A percentile compares a stretch with the other conserved stretches of the same genome.
These are phyloP conservation scores for Strigamia maritima DNA, from an alignment of 2,888 invertebrate genomes.

Conservation along the genomic window DNA sequence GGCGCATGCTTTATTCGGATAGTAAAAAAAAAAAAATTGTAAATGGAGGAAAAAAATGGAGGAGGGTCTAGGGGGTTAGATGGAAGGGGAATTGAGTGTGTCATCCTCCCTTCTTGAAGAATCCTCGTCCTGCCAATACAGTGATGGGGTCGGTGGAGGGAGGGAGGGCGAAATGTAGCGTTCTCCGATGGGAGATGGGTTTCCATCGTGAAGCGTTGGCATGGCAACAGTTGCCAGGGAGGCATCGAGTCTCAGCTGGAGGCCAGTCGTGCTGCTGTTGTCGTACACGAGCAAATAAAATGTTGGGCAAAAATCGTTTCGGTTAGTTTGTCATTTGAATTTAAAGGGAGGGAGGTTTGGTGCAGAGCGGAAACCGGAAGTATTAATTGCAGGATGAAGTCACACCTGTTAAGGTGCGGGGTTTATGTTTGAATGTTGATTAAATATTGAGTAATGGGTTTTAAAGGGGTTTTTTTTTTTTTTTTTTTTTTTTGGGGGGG, in stretches of 20 bases:
- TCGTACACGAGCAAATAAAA: neutral
- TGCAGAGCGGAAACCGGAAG: neutral
- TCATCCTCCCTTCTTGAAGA: neutral
- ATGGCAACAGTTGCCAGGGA: neutral
- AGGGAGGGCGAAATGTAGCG: neutral
- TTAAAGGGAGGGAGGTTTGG: too few relatives aligned
- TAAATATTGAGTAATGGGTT: neutral
- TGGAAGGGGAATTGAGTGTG: neutral
- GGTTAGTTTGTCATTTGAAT: neutral
- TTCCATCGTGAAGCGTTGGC: neutral
- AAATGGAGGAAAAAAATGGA: neutral
- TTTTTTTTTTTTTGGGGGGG: too few relatives aligned
- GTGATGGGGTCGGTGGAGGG: neutral
- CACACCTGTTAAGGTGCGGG: neutral
- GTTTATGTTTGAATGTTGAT: neutral
- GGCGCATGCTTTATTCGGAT: neutral
- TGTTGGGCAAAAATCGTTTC: neutral
- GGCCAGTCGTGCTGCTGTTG: neutral
- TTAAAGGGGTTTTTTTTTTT: neutral
- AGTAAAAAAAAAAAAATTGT: neutral
- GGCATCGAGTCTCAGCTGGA: neutral
- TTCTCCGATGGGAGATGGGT: neutral
- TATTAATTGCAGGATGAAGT: neutral
- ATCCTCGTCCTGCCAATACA: neutral
- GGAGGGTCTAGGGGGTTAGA: neutral